phyloP scores from a whole-genome alignment of 1,140 invertebrate genomes.

The Lithobius niger region DNA sequence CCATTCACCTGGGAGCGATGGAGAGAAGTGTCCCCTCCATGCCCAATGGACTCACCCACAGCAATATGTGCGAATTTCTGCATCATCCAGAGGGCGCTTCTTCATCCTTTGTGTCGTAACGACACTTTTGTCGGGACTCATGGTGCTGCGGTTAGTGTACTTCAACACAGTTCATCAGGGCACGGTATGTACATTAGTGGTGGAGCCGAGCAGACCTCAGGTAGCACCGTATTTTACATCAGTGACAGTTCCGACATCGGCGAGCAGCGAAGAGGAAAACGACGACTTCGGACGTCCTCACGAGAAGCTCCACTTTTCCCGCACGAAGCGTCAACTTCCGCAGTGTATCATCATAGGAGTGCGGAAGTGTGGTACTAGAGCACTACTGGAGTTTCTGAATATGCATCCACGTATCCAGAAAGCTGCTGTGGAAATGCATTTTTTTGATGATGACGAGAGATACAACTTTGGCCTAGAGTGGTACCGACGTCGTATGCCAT shows the following conservation, averaged over 20 bases:
- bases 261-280: neutral
- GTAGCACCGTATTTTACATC: neutral
- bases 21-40: too few species aligned
- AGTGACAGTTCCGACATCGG: neutral
- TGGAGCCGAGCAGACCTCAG: neutral
- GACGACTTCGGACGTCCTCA: constrained; percentile 4
- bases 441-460: constrained; percentile 34
- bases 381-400: constrained; percentile 34
- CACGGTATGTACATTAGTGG: neutral
- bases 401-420: constrained; percentile 32
- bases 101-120: constrained; percentile 15
- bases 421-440: constrained; percentile 32
- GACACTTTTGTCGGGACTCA: constrained; percentile 12
- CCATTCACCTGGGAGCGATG: neutral
- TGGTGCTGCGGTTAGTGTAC: constrained; percentile 15
- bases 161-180: neutral
- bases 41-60: neutral
- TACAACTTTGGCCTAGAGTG: constrained; percentile 33
- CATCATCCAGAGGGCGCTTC: constrained; percentile 13
- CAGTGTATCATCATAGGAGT: constrained; percentile 36
- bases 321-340: constrained; percentile 26
- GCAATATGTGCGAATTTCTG: neutral
- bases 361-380: constrained; percentile 35
- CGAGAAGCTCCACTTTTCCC: constrained; percentile 14
- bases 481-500: constrained; percentile 38